Conservation (phyloP, 2,888 invertebrate species). For the Mesoligia furuncula region DNA sequence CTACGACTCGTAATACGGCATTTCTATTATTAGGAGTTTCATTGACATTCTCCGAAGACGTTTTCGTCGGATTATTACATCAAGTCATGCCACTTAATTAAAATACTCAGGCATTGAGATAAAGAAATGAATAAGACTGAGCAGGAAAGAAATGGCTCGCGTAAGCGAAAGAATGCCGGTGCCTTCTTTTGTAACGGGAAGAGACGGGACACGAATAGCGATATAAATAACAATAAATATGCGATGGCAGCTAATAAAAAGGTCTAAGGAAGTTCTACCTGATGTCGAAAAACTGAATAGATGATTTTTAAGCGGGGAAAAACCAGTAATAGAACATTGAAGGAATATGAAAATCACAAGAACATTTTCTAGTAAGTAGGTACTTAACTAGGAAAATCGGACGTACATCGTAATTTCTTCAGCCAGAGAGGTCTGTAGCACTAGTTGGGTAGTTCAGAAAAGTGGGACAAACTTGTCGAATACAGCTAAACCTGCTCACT, state of each 20-base stretch:
- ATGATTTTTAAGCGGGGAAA: background rate
- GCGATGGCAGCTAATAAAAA: conserved; percentile 19
- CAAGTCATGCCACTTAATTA: conserved; percentile 31
- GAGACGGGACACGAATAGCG: conserved; percentile 9
- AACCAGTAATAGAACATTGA: background rate
- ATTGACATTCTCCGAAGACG: conserved; percentile 25
- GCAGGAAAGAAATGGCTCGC: conserved; percentile 27
- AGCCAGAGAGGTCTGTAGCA: background rate
- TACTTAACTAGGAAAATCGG: background rate
- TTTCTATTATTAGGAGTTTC: conserved; percentile 9
- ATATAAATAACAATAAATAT: conserved; percentile 18
- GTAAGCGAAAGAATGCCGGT: conserved; percentile 36
- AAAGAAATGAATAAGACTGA: conserved; percentile 23
- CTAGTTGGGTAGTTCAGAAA: conserved; percentile 33
- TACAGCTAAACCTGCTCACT: conserved; percentile 23
- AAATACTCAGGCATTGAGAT: conserved; percentile 19
- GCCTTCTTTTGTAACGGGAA: conserved; percentile 8
- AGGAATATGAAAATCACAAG: background rate
- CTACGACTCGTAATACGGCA: conserved; percentile 20
- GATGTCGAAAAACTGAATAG: background rate
- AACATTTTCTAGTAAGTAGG: background rate
- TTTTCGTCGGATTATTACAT: conserved; percentile 20
- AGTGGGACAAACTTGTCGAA: conserved; percentile 45
- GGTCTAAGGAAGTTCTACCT: background rate
- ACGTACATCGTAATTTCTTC: conserved; percentile 25